These are phyloP conservation scores for Lochmaea crataegi DNA, from an alignment of 2,888 invertebrate species.

Conservation along the genomic window DNA sequence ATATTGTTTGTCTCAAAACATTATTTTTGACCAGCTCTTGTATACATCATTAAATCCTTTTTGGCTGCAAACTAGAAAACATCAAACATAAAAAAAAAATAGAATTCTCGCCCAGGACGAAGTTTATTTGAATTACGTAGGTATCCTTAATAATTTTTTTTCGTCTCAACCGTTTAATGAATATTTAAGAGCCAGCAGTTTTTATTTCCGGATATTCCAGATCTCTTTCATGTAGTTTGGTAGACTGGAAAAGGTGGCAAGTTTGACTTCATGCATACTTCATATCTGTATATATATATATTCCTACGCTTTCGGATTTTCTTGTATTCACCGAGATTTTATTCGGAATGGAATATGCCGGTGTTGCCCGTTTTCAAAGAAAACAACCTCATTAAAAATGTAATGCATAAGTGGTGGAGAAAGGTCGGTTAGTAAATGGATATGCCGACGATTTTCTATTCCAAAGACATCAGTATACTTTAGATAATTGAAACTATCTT, in stretches of 20 bases:
- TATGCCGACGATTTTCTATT: too few relatives aligned
- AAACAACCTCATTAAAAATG: constrained; percentile 7
- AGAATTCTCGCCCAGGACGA: background rate
- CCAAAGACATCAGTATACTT: background rate
- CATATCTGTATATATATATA: constrained; percentile 1
- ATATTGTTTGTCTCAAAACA: background rate
- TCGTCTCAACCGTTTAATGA: constrained; percentile 46
- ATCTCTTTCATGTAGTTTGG: constrained; percentile 52
- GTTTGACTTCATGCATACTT: constrained; percentile 30
- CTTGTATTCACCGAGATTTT: constrained; percentile 7
- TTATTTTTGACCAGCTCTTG: background rate
- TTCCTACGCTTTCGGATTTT: constrained; percentile 8
- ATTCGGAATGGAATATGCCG: background rate
- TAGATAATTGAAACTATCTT: background rate
- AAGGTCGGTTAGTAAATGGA: background rate
- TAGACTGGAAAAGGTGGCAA: constrained; percentile 47
- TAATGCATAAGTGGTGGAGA: background rate
- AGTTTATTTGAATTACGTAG: background rate
- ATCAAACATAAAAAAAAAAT: background rate
- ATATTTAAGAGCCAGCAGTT: constrained; percentile 48
- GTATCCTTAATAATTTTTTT: background rate
- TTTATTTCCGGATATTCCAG: constrained; percentile 25
- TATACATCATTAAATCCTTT: background rate
- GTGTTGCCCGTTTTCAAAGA: background rate
- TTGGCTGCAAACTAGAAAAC: background rate